Evolutionary conservation across 2,797 vertebrate genomes (phyloP), one percentile per base, ranked within the genome.

Genomic region (Sebastes alutus): DNA sequence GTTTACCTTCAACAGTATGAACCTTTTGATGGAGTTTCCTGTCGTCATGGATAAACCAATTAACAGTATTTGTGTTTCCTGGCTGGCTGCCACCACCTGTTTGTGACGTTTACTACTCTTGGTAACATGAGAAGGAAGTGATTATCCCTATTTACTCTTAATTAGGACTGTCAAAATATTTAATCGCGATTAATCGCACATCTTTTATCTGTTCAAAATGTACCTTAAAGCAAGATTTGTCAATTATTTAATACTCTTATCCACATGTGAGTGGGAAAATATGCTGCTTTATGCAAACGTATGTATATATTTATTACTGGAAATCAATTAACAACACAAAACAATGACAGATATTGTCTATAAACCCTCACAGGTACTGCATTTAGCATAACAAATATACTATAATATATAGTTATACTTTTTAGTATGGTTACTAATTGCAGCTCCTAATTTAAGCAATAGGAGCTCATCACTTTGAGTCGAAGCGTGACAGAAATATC

Each of bases 21-120:
- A 77, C 77, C 61, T 80, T 68, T 60, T 33, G 27, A 64, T 46
- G n/a, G 52, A 67, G 46, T 33, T 72, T 67, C 59, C 65, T 65
- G 55, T 75, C 23, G 64, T 49, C 62, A 20, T 18, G 25, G 69
- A 77, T 76, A 72, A 81, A 71, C 64, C 67, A 60, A 52, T 68
- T 83, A 75, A 18, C 78, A 42, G 42, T n/a, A 59, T 59, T 71
- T 64, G 27, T 62, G 35, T 80, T 59, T 67, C 69, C 59, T 32
- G 75, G 29, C 46, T 3, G 1, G 3, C 32, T 14, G 63, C 46
- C 25, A 18, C 38, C 32, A 14, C 46, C 56, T n/a, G 56, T 70
- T 81, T n/a, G 55, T 73, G 7, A 11, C 0, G 1, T 49, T 73
- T 74, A 62, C 55, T 61, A 6, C n/a, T 52, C 7, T 32, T 7